These are phyloP conservation scores for Hyles vespertilio DNA, from an alignment of 1,140 invertebrate genomes.

Conservation along the genomic window DNA sequence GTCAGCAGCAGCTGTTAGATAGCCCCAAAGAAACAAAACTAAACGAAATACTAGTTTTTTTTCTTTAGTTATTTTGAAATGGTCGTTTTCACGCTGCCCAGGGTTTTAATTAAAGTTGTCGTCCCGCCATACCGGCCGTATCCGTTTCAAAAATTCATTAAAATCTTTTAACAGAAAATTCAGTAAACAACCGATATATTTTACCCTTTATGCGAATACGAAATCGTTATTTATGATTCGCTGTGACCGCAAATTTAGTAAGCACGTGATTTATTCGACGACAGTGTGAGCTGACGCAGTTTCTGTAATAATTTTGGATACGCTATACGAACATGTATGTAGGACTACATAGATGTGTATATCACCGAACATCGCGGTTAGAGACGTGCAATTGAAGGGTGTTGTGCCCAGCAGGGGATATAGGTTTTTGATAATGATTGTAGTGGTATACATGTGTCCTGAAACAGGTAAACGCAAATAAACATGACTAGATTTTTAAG, in stretches of 20 bases:
- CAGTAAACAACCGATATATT: slow-evolving; percentile 27
- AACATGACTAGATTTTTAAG: too few relatives aligned
- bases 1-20: slow-evolving; percentile 19
- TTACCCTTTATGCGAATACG: slow-evolving; percentile 14
- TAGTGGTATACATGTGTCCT: too few relatives aligned
- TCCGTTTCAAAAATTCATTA: slow-evolving; percentile 39
- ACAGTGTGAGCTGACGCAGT: too few relatives aligned
- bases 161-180: slow-evolving; percentile 22
- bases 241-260: background rate
- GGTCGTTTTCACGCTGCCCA: slow-evolving; percentile 25
- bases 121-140: slow-evolving; percentile 20
- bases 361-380: too few relatives aligned
- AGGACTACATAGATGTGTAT: too few relatives aligned
- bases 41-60: slow-evolving; percentile 30
- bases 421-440: too few relatives aligned
- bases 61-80: slow-evolving; percentile 33
- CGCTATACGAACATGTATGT: too few relatives aligned
- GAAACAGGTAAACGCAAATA: too few relatives aligned
- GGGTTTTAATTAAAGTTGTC: slow-evolving; percentile 43
- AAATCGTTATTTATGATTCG: slow-evolving; percentile 9
- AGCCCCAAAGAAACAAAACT: slow-evolving; percentile 25
- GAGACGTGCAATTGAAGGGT: too few relatives aligned
- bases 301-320: too few relatives aligned
- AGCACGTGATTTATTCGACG: too few relatives aligned
- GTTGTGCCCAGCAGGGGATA: too few relatives aligned